Percentiles rank a stretch among this genome's conserved stretches.
These are phyloP conservation scores for Caretta caretta DNA, from an alignment of 2,113 vertebrate genomes.

Conservation along the genomic window DNA sequence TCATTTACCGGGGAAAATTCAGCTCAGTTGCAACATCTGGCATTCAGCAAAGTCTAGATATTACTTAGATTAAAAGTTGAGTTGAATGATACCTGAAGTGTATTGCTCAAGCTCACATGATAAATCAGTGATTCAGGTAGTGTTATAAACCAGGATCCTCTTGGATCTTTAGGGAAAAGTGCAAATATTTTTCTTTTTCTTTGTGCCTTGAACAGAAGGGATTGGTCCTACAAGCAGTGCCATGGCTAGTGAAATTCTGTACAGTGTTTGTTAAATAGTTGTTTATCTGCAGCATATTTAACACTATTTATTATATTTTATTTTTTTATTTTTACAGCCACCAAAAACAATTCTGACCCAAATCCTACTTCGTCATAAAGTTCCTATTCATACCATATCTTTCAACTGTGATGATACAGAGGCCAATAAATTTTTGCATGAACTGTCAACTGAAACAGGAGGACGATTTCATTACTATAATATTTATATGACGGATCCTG, in stretches of 20 bases:
- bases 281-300: background rate
- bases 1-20: background rate
- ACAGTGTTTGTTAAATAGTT: background rate
- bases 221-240: background rate
- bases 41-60: background rate
- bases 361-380: slow-evolving; percentile 55
- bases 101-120: background rate
- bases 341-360: slow-evolving; percentile 70
- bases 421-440: slow-evolving; percentile 81
- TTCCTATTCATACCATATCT: slow-evolving; percentile 84
- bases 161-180: background rate
- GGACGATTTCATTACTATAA: slow-evolving; percentile 80
- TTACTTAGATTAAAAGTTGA: background rate
- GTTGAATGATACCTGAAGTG: background rate
- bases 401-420: slow-evolving; percentile 83
- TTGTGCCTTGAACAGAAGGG: background rate
- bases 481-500: slow-evolving; percentile 57
- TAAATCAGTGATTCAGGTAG: background rate
- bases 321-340: slow-evolving; percentile 66
- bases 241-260: background rate
- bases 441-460: slow-evolving; percentile 78
- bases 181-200: background rate
- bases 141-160: background rate
- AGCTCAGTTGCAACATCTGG: background rate
- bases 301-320: background rate